Conservation (phyloP, 1,140 invertebrate species). For the Gerris buenoi region DNA sequence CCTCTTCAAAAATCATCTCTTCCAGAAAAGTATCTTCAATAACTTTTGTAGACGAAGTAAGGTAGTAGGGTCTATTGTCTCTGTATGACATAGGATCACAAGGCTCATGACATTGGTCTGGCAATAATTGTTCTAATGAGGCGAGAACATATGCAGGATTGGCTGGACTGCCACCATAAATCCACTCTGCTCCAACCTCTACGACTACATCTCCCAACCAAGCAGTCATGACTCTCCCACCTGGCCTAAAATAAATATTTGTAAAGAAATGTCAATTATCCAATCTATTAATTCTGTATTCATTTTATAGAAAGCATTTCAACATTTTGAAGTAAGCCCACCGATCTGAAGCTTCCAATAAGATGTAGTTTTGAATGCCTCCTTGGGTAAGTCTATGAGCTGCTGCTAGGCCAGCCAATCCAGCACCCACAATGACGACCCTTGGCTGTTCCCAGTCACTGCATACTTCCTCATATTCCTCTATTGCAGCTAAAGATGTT, state of each 20-base stretch:
- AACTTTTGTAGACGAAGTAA: constrained; percentile 47
- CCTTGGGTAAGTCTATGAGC: constrained; percentile 50
- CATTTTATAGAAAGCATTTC: too few relatives aligned
- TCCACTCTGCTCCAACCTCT: constrained; percentile 53
- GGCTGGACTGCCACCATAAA: constrained; percentile 42
- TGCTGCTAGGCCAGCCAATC: constrained; percentile 56
- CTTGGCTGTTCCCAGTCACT: not conserved
- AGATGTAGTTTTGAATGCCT: constrained; percentile 47
- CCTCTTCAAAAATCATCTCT: not conserved
- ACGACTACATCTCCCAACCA: constrained; percentile 53
- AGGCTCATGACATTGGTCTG: not conserved
- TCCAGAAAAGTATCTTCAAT: constrained; percentile 26
- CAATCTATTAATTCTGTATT: too few relatives aligned
- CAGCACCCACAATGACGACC: constrained; percentile 57
- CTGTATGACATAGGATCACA: constrained; percentile 32
- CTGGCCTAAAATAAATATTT: constrained; percentile 33
- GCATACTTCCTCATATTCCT: not conserved
- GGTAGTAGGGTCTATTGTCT: constrained; percentile 26
- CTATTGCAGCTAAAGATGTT: not conserved
- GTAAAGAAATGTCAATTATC: too few relatives aligned
- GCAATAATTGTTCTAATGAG: constrained; percentile 38
- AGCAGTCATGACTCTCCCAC: constrained; percentile 57
- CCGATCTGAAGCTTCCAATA: constrained; percentile 59
- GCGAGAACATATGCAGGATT: constrained; percentile 50
- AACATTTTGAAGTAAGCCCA: constrained; percentile 22